Evolutionary conservation across 2,113 vertebrate species (phyloP).

Genomic region (Chaetura pelagica): DNA sequence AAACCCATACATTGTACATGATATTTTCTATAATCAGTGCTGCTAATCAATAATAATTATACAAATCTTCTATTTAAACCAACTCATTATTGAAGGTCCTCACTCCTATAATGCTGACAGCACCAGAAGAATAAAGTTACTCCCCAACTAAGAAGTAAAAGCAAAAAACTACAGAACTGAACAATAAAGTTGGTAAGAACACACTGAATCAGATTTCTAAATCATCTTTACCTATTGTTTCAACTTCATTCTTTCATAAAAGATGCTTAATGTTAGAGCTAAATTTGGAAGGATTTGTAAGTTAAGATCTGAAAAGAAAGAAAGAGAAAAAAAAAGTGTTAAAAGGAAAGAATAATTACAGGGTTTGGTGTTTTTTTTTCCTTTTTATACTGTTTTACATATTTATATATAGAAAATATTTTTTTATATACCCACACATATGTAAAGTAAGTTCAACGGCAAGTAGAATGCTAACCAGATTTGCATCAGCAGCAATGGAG

Average conservation of each 20-base stretch:
- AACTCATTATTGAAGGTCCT: not conserved
- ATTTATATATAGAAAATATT: not conserved
- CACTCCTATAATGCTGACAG: not conserved
- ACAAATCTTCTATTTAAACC: not conserved
- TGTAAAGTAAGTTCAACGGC: not conserved
- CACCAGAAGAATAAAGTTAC: not conserved
- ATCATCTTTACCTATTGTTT: not conserved
- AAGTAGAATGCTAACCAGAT: not conserved
- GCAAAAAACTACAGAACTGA: not conserved
- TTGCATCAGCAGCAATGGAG: not conserved
- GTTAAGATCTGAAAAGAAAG: not conserved
- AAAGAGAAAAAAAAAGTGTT: not conserved
- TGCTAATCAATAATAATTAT: not conserved
- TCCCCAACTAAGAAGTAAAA: not conserved
- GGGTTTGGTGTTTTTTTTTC: not conserved
- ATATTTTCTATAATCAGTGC: not conserved
- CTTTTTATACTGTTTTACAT: not conserved
- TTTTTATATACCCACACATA: not conserved
- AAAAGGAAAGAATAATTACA: not conserved
- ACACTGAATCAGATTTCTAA: not conserved
- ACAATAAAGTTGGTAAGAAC: not conserved
- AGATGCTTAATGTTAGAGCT: not conserved
- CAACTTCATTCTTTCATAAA: not conserved
- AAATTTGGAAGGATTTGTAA: not conserved
- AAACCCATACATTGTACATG: not conserved